Conservation (phyloP, 2,888 invertebrate genomes). For the Melangyna quadrimaculata region DNA sequence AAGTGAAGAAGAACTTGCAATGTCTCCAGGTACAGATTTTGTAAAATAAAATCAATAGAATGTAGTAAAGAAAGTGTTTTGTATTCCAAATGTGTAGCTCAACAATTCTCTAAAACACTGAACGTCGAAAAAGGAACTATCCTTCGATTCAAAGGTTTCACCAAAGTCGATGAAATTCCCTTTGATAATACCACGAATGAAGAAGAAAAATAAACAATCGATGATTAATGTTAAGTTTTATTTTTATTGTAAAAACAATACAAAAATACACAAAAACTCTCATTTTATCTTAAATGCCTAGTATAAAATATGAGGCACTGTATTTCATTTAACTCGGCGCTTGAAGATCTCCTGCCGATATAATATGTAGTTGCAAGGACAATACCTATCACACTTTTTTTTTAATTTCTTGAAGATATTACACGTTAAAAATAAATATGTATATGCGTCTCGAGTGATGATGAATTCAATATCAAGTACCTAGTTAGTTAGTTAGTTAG, state of each 20-base stretch:
- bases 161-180: slow-evolving; percentile 76
- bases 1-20: slow-evolving; percentile 83
- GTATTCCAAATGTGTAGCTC: slow-evolving; percentile 67
- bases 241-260: slow-evolving; percentile 64
- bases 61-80: not conserved
- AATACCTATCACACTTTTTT: slow-evolving; percentile 48
- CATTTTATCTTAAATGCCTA: slow-evolving; percentile 24
- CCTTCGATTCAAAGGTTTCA: slow-evolving; percentile 77
- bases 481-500: not conserved
- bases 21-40: slow-evolving; percentile 83
- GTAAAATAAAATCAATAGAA: not conserved
- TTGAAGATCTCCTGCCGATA: not conserved
- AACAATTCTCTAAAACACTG: slow-evolving; percentile 76
- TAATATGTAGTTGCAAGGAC: slow-evolving; percentile 1
- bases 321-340: slow-evolving; percentile 2
- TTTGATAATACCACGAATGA: slow-evolving; percentile 62
- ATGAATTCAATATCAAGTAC: slow-evolving; percentile 31
- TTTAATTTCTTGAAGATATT: slow-evolving; percentile 35
- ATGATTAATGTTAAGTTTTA: slow-evolving; percentile 5
- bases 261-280: slow-evolving; percentile 46
- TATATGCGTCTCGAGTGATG: slow-evolving; percentile 49
- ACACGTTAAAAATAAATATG: slow-evolving; percentile 55
- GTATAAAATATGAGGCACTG: slow-evolving; percentile 39
- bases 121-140: slow-evolving; percentile 79
- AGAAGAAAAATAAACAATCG: not conserved